Evolutionary conservation across 2,888 invertebrate genomes (phyloP).

Genomic region (Ormyrus thymus): DNA sequence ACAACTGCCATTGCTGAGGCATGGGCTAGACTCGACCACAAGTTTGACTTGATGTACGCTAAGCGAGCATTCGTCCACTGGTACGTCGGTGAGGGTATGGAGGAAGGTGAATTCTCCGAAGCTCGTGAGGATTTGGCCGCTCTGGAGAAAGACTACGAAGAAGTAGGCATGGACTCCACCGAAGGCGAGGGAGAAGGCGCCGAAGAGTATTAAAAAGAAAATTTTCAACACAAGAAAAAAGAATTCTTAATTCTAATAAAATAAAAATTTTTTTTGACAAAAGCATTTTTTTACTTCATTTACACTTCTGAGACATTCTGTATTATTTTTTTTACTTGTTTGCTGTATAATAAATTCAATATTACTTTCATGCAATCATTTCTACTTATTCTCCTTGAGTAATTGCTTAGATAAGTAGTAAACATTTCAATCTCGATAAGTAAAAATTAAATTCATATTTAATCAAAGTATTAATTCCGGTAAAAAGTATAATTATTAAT

Average conservation of each 20-base stretch:
- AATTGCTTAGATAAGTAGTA: no score
- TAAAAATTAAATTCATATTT: no score
- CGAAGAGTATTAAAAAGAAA: constrained; percentile 62
- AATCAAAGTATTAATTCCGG: no score
- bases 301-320: constrained; percentile 51
- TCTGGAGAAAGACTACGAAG: constrained; percentile 83
- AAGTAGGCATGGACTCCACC: constrained; percentile 80
- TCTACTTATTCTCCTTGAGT: neutral
- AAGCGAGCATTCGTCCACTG: constrained; percentile 84
- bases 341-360: constrained; percentile 48
- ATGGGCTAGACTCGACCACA: constrained; percentile 82
- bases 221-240: constrained; percentile 30
- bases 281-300: constrained; percentile 53
- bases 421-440: no score
- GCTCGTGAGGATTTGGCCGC: constrained; percentile 87
- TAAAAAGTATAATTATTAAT: no score
- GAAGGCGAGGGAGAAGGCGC: constrained; percentile 74
- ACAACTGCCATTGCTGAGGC: constrained; percentile 83
- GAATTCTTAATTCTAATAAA: constrained; percentile 37
- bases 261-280: constrained; percentile 50
- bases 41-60: constrained; percentile 83
- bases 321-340: constrained; percentile 53
- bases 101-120: constrained; percentile 89
- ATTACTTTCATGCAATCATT: constrained; percentile 44
- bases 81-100: constrained; percentile 90